A percentile compares a stretch with the other conserved stretches of the same genome.
Conservation (phyloP, 2,888 invertebrate species). For the Carpatolechia fugitivella region DNA sequence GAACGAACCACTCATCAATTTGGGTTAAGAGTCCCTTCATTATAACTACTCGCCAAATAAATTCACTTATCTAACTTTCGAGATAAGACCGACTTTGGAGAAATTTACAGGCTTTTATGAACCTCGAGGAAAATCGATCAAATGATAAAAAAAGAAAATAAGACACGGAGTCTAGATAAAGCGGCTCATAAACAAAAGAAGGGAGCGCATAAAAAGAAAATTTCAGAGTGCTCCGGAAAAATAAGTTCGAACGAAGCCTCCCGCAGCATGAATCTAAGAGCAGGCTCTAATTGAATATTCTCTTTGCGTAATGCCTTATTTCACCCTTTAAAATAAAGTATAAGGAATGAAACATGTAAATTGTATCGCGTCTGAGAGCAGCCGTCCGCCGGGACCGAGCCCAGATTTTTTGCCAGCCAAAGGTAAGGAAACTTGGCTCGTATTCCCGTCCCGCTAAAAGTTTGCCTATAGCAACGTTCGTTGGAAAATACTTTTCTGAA, state of each 20-base stretch:
- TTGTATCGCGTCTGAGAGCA: slow-evolving; percentile 69
- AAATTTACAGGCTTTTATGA: slow-evolving; percentile 1
- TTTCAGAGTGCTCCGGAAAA: slow-evolving; percentile 35
- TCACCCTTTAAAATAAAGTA: slow-evolving; percentile 77
- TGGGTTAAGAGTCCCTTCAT: slow-evolving; percentile 33
- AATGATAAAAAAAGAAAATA: slow-evolving; percentile 10
- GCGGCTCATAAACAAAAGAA: slow-evolving; percentile 32
- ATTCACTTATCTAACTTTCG: slow-evolving; percentile 12
- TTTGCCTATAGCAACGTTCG: slow-evolving; percentile 64
- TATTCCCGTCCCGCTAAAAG: slow-evolving; percentile 72
- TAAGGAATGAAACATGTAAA: slow-evolving; percentile 75
- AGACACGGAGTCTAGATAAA: slow-evolving; percentile 22
- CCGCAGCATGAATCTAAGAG: slow-evolving; percentile 63
- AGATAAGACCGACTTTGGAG: not conserved
- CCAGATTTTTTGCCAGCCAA: slow-evolving; percentile 64
- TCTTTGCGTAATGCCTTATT: slow-evolving; percentile 72
- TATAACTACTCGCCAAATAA: slow-evolving; percentile 24
- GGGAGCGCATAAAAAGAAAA: slow-evolving; percentile 33
- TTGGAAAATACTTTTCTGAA: slow-evolving; percentile 68
- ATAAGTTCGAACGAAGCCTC: slow-evolving; percentile 45
- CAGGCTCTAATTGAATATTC: slow-evolving; percentile 76
- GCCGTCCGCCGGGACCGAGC: slow-evolving; percentile 49
- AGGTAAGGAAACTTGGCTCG: slow-evolving; percentile 72
- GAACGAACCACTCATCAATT: slow-evolving; percentile 44
- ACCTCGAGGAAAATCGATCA: not conserved